phyloP scores from a whole-genome alignment of 1,140 invertebrate genomes.

The Papilio aristodemus region DNA sequence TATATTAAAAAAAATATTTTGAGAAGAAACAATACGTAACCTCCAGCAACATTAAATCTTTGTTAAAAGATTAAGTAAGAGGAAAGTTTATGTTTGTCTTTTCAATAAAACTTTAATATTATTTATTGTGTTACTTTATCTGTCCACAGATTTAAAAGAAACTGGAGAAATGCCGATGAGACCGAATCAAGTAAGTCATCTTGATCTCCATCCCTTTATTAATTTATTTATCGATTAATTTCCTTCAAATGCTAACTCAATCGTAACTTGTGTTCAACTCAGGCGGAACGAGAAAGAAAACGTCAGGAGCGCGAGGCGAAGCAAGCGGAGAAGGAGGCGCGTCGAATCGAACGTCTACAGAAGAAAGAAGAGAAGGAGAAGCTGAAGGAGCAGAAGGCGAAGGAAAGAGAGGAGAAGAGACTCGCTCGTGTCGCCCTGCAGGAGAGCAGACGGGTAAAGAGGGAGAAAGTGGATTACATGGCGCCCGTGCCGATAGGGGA shows the following conservation, averaged over 20 bases:
- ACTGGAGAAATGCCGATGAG: constrained; percentile 51
- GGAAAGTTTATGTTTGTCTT: background rate
- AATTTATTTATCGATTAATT: background rate
- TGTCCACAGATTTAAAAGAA: constrained; percentile 59
- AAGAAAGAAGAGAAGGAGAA: constrained; percentile 84
- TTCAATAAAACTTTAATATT: constrained; percentile 8
- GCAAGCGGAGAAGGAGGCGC: constrained; percentile 82
- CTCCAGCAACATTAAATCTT: too few relatives aligned
- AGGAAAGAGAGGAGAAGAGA: constrained; percentile 75
- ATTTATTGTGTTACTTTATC: constrained; percentile 38
- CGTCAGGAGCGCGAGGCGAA: constrained; percentile 74
- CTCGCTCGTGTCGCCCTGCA: constrained; percentile 66
- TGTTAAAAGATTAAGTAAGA: too few relatives aligned
- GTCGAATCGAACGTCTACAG: constrained; percentile 81
- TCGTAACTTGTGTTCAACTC: constrained; percentile 23
- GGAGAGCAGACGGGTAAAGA: constrained; percentile 70
- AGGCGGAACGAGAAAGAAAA: constrained; percentile 74
- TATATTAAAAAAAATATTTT: too few relatives aligned
- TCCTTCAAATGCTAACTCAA: constrained; percentile 15
- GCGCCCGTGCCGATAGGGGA: constrained; percentile 39
- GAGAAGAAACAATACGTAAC: too few relatives aligned
- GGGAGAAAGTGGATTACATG: constrained; percentile 54
- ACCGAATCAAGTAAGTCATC: constrained; percentile 58
- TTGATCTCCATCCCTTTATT: background rate
- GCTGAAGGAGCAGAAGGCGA: constrained; percentile 79